Base-by-base conservation (phyloP, 2,113 vertebrate species). In the Crotalus viridis region DNA sequence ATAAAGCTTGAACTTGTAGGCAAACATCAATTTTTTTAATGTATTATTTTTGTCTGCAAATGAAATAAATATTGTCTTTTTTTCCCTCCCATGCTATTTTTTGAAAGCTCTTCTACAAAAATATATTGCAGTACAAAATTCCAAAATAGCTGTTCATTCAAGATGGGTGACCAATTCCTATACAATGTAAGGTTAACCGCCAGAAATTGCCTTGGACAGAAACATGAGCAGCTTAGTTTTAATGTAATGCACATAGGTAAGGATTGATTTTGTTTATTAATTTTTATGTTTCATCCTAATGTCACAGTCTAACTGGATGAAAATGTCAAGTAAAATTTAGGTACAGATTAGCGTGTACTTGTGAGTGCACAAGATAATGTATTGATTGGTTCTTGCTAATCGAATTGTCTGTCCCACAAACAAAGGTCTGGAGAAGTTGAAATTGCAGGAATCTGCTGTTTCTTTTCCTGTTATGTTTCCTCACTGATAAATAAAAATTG, bases 221-320 rank as follows among this genome's bases (percentile, higher is more conserved):
- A 94, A 93, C 94, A 93, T 24, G 94, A 95, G 89, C 89, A 0
- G 3, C 43, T 96, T 85, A 3, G 51, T 85, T 97, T 98, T 94
- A 87, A 97, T 92, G 81, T 97, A 89, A 59, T 94, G 85, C 94
- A 97, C 33, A 97, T 94, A 97, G 95, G 98, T 98, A 96, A 97
- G 97, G 21, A 3, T 21, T 94, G 92, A 88, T 56, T 55, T 89
- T 0, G 51, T 26, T 81, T 39, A 0, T 43, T 43, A 56, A 9
- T 19, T 61, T 88, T 69, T 39, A 64, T 26, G 51, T 26, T 74
- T 15, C 13, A 5, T 26, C 7, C 8, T 28, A 12, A 5, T 26
- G 17, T 48, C 24, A 48, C 5, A 19, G 3, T 57, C 74, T 43
- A 52, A 17, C 46, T 64, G 19, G 43, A 48, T 39, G 2, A 51